Conservation (phyloP, 2,888 invertebrate genomes). For the Mycalesis mineus region DNA sequence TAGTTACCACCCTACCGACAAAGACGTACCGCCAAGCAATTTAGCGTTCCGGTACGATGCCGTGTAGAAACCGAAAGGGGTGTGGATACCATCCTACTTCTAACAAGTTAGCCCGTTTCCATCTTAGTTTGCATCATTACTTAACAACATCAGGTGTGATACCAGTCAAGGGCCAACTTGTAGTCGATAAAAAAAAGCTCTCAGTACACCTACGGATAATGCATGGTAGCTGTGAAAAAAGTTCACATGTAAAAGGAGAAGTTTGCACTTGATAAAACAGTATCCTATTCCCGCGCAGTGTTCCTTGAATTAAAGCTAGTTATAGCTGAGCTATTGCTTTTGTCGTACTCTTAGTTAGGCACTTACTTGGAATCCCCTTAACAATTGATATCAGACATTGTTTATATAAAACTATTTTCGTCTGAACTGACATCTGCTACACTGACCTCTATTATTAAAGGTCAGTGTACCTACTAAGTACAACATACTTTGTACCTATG, state of each 20-base stretch:
- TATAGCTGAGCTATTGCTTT: not conserved
- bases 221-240: not conserved
- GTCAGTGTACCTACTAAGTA: not conserved
- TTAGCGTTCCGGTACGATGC: no score
- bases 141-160: no score
- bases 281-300: not conserved
- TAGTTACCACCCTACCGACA: no score
- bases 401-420: not conserved
- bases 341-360: not conserved
- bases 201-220: not conserved
- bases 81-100: no score
- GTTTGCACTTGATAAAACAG: conserved; percentile 1
- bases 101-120: no score
- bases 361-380: not conserved
- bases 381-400: not conserved
- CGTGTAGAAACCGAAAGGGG: no score
- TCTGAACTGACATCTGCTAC: not conserved
- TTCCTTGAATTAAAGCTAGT: not conserved
- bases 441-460: not conserved
- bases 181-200: no score
- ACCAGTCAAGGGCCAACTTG: no score
- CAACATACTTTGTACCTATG: not conserved
- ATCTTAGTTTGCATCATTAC: no score
- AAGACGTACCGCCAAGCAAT: no score
- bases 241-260: not conserved